Conservation (phyloP, 2,888 invertebrate species). For the Lordiphosa fenestrarum region DNA sequence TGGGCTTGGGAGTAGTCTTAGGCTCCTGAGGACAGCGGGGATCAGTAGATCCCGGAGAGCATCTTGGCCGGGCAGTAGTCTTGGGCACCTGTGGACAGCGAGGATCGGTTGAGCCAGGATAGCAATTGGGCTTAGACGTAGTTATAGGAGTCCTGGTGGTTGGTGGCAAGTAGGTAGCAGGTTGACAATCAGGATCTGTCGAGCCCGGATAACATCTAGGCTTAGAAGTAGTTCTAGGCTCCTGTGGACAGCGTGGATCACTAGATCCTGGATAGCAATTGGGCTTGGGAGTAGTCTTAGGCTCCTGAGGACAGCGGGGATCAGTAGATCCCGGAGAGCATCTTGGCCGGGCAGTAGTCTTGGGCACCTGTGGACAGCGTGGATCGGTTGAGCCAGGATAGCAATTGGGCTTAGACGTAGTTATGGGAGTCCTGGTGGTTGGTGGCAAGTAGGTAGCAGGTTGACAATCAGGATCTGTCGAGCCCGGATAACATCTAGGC, state of each 20-base stretch:
- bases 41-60: conserved; percentile 38
- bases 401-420: not conserved
- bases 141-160: conserved; percentile 14
- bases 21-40: conserved; percentile 2
- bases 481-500: conserved; percentile 65
- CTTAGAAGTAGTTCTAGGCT: conserved; percentile 16
- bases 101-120: conserved; percentile 19
- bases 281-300: conserved; percentile 5
- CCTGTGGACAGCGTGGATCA: no score
- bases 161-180: conserved; percentile 15
- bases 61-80: conserved; percentile 16
- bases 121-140: conserved; percentile 4
- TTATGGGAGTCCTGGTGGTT: not conserved
- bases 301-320: conserved; percentile 34
- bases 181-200: conserved; percentile 13
- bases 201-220: conserved; percentile 38
- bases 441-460: no score
- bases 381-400: conserved; percentile 72
- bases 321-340: conserved; percentile 48
- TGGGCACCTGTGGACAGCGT: not conserved
- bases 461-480: conserved; percentile 74
- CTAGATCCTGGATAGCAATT: not conserved
- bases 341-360: conserved; percentile 8
- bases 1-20: no score
- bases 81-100: conserved; percentile 57